Conservation (phyloP, 2,797 vertebrate species). For the Cetoscarus ocellatus region DNA sequence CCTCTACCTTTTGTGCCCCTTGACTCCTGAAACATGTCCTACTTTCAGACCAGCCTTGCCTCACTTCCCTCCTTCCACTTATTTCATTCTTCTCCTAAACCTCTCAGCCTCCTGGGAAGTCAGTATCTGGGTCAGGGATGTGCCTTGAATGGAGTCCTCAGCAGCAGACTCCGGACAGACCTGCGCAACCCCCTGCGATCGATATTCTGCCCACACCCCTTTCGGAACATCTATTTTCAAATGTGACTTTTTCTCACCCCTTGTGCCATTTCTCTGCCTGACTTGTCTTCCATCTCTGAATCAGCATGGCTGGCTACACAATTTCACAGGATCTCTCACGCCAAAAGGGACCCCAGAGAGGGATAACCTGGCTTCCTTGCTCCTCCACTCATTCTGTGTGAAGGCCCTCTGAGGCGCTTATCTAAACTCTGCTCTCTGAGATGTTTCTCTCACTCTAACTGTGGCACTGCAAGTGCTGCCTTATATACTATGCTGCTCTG, state of each 20-base stretch:
- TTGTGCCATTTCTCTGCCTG: slow-evolving; percentile 73
- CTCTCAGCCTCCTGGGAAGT: slow-evolving; percentile 72
- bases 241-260: slow-evolving; percentile 71
- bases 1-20: slow-evolving; percentile 54
- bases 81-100: slow-evolving; percentile 70
- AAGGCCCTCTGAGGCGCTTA: slow-evolving; percentile 68
- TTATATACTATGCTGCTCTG: slow-evolving; percentile 50
- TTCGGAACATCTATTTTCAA: slow-evolving; percentile 64
- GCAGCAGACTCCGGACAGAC: slow-evolving; percentile 64
- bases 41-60: slow-evolving; percentile 63
- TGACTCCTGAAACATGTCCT: slow-evolving; percentile 78
- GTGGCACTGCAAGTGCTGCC: slow-evolving; percentile 31
- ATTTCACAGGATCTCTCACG: slow-evolving; percentile 76
- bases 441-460: slow-evolving; percentile 58
- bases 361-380: slow-evolving; percentile 59
- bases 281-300: slow-evolving; percentile 71
- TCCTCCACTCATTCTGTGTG: slow-evolving; percentile 53
- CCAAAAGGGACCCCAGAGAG: slow-evolving; percentile 76
- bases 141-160: slow-evolving; percentile 78
- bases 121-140: slow-evolving; percentile 82
- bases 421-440: slow-evolving; percentile 65
- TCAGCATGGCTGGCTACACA: slow-evolving; percentile 76
- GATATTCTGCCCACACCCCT: slow-evolving; percentile 67
- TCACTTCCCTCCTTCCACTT: slow-evolving; percentile 66
- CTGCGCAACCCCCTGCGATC: slow-evolving; percentile 47